Evolutionary conservation across 2,113 vertebrate species (phyloP).

Genomic region (Synodontis membranacea): DNA sequence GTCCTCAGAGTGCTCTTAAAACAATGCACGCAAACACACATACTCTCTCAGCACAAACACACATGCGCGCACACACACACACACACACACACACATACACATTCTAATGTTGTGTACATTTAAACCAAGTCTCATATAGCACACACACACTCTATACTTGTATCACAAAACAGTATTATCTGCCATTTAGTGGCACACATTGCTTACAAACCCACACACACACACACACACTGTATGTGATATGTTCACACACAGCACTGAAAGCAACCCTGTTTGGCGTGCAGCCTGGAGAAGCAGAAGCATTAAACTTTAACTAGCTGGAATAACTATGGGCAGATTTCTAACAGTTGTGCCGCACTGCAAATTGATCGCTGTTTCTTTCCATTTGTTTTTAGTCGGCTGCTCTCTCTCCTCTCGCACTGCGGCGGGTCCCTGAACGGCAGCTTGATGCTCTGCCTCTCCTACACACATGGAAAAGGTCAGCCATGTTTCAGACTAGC

Average conservation of each 20-base stretch:
- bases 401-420: conserved; percentile 27
- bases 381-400: conserved; percentile 53
- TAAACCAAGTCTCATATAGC: conserved; percentile 10
- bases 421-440: conserved; percentile 35
- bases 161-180: conserved; percentile 23
- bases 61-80: not conserved
- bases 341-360: conserved; percentile 52
- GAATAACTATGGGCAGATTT: conserved; percentile 59
- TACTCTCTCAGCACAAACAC: not conserved
- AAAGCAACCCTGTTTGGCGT: conserved; percentile 37
- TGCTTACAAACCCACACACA: conserved; percentile 23
- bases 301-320: conserved; percentile 62
- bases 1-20: not conserved
- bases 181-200: conserved; percentile 11
- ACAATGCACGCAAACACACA: not conserved
- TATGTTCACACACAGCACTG: conserved; percentile 21
- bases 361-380: conserved; percentile 54
- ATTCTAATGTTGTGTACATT: conserved; percentile 3
- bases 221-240: conserved; percentile 4
- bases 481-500: conserved; percentile 49
- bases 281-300: conserved; percentile 48
- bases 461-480: conserved; percentile 51
- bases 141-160: no score
- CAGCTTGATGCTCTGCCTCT: conserved; percentile 36
- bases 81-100: not conserved